Base-by-base conservation (phyloP, 1,140 invertebrate species). In the Microvelia longipes region DNA sequence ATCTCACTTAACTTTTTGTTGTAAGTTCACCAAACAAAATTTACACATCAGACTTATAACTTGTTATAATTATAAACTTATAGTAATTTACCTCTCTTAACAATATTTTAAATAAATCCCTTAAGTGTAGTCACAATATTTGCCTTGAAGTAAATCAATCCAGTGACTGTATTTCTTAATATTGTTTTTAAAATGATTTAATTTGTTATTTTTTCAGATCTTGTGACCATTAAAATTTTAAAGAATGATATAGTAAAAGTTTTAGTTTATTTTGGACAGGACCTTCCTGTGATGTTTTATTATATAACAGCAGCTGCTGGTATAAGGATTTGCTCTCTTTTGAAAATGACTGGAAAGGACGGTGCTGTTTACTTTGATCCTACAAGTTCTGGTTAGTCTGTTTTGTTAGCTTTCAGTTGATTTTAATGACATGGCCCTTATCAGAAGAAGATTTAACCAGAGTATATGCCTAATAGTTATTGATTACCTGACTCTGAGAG, bases 241-340 rank as follows among this genome's bases (percentile, higher is more conserved):
- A 85, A 82, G 62, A 80, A 80, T 68, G 85, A 89, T 75, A 84
- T 91, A 65, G 82, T 90, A 1, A 89, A 87, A 80, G 83, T 90
- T 70, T 80, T 90, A 72, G 83, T 85, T 66, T 87, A 90, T 81
- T 89, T 90, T 80, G 85, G 86, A 2, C 88, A 87, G 76, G 77
- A 79, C 13, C 81, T 90, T 76, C 88, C 90, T 1, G 85, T 92
- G 1, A 79, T 94, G 68, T 92, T 93, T 80, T 83, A 93, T 75
- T 90, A 91, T 75, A 85, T 88, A 28, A 85, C 84, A 69, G 82
- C 82, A 65, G 81, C 78, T 35, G 87, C 85, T 77, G 90, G 86
- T 29, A 80, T 78, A 19, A 84, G 82, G 73, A 86, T 93, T 71
- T 82, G 90, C 71, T 83, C 85, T 77, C 75, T 83, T 25, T 82